A percentile compares a stretch with the other conserved stretches of the same genome.
These are phyloP conservation scores for Latrodectus hesperus DNA, from an alignment of 2,888 invertebrate species.

Conservation along the genomic window DNA sequence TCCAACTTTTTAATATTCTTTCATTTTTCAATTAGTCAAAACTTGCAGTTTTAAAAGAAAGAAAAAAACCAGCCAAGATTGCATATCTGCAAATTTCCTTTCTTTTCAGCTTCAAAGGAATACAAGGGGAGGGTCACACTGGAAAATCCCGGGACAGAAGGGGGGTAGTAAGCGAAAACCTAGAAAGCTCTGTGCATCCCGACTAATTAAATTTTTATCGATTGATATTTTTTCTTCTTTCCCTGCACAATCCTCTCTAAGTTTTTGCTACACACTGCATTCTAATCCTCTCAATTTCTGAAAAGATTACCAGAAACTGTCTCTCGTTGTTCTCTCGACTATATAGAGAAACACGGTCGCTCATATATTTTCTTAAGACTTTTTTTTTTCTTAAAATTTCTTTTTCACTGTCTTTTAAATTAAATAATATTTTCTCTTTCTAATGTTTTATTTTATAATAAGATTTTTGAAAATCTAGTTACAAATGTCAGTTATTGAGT, in stretches of 20 bases:
- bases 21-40: slow-evolving; percentile 52
- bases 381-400: background rate
- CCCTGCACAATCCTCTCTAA: background rate
- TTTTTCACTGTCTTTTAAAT: background rate
- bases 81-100: slow-evolving; percentile 23
- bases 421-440: slow-evolving; percentile 15
- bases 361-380: background rate
- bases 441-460: slow-evolving; percentile 10
- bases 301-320: slow-evolving; percentile 63
- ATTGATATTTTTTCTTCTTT: slow-evolving; percentile 31
- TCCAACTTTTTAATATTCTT: slow-evolving; percentile 33
- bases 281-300: slow-evolving; percentile 55
- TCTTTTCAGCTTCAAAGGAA: slow-evolving; percentile 16
- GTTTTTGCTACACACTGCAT: background rate
- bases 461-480: background rate
- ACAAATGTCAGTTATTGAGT: too few species aligned
- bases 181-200: slow-evolving; percentile 3
- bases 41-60: slow-evolving; percentile 18
- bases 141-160: background rate
- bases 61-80: slow-evolving; percentile 11
- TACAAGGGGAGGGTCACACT: background rate
- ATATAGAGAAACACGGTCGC: background rate
- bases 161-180: background rate
- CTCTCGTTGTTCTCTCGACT: slow-evolving; percentile 15
- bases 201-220: slow-evolving; percentile 69